phyloP scores from a whole-genome alignment of 2,888 invertebrate species.

The Ophion ventricosus region DNA sequence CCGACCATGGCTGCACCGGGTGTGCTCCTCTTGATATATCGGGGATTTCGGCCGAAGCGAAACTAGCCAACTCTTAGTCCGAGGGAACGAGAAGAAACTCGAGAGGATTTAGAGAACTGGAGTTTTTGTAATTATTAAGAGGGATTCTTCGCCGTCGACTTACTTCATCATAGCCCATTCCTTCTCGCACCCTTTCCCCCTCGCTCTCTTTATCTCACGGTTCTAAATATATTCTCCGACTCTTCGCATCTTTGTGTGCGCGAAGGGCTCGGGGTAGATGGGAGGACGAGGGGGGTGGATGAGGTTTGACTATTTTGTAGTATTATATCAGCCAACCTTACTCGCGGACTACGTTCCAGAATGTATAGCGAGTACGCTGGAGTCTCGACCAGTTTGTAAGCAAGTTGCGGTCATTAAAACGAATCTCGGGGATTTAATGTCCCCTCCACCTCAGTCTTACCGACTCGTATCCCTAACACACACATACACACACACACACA shows the following conservation, averaged over 20 bases:
- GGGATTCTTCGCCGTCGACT: slow-evolving; percentile 57
- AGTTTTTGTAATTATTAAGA: slow-evolving; percentile 63
- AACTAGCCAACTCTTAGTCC: slow-evolving; percentile 42
- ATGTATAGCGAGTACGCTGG: slow-evolving; percentile 55
- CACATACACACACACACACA: slow-evolving; percentile 20
- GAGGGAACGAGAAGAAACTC: slow-evolving; percentile 22
- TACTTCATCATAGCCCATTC: slow-evolving; percentile 68
- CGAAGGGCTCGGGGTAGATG: too few species aligned
- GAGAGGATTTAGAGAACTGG: slow-evolving; percentile 44
- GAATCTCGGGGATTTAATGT: slow-evolving; percentile 82
- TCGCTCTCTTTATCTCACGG: background rate
- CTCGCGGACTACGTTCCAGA: slow-evolving; percentile 52
- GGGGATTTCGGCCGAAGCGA: slow-evolving; percentile 17
- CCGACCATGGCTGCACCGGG: too few species aligned
- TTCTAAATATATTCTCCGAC: slow-evolving; percentile 12
- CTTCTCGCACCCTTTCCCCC: slow-evolving; percentile 68
- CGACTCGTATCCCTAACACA: slow-evolving; percentile 45
- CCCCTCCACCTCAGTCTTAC: slow-evolving; percentile 67
- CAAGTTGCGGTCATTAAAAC: slow-evolving; percentile 82
- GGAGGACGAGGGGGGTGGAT: too few species aligned
- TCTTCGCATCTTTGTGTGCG: background rate
- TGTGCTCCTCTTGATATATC: slow-evolving; percentile 24
- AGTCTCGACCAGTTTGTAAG: slow-evolving; percentile 80
- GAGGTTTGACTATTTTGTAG: slow-evolving; percentile 40
- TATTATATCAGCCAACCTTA: slow-evolving; percentile 43